Evolutionary conservation across 1,140 invertebrate species (phyloP), one percentile per base, ranked within the genome.

Genomic region (Drosophila leontia): DNA sequence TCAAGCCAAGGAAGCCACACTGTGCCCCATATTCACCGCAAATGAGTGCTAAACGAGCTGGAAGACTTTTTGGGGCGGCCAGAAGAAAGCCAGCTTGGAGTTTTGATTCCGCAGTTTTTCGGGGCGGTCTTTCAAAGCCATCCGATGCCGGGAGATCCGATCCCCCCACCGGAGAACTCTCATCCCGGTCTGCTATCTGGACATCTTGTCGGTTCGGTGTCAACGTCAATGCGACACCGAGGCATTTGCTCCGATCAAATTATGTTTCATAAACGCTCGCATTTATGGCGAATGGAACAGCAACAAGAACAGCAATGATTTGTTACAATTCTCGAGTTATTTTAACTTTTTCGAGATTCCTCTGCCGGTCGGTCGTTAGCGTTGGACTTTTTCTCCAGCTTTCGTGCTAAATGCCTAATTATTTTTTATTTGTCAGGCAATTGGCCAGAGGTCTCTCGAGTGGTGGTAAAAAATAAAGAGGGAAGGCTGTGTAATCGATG

Each of bases 191-290:
- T 13, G 32, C 44, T 68, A 56, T 83, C 72, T 74, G 62, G 50
- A 61, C 50, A 77, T 81, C 82, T 85, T 53, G 61, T 63, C 63
- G 59, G 51, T 41, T 32, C 71, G 61, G 56, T 88, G 80, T 81
- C 83, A 80, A 78, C 72, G 80, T 70, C 80, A 79, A 67, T 67
- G 80, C 80, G 83, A 80, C 83, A 88, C 48, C 59, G 51, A 78
- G 74, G 84, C 80, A 87, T 87, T 87, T 88, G 85, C 50, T 62
- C 71, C 70, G 85, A 90, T 90, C 85, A 90, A 90, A 90, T 90
- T 90, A 90, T 90, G 85, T 90, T 90, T 90, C 85, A 90, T 90
- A 90, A 90, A 90, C 81, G 85, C 79, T 90, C 80, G 80, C 85
- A 81, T 88, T 88, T 88, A 84, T 84, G 76, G 83, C 69, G 63